Base-by-base conservation (phyloP, 2,113 vertebrate genomes). In the Callionymus lyra region DNA sequence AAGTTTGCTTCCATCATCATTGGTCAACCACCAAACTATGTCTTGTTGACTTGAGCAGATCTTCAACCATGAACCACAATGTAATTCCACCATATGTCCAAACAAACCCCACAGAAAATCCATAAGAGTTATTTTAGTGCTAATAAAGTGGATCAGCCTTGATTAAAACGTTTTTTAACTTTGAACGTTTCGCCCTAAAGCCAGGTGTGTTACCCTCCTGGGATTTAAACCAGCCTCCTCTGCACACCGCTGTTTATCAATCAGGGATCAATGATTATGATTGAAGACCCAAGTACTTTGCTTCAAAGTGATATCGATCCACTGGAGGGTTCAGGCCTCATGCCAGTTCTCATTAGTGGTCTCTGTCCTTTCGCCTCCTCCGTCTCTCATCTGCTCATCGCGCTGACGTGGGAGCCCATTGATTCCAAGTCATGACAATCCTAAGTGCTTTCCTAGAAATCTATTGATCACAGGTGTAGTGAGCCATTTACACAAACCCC, bases 391-490 rank as follows among this genome's bases (percentile, higher is more conserved):
- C 62, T 58, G 47, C 16, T 44, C 31, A 27, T 42, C 41, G 31
- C 36, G 50, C 64, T 64, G 72, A 68, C 18, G 6, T 36, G 27
- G 44, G 50, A 31, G 47, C 32, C 47, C 49, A 38, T 16, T 75
- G 67, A 68, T 74, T 71, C 38, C 44, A 70, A 68, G 58, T 58
- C 67, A 82, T 68, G 76, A 67, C 56, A 47, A 44, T 50, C 52
- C 65, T 70, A 67, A 77, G 66, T 76, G 77, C 70, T 70, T 63
- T 74, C 69, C 80, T 72, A 70, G 76, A 78, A 77, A 71, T 35
- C 13, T 70, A 84, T 82, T 67, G 78, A 84, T 84, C 54, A 48
- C 43, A 57, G 37, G 56, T 56, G 47, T 56, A 56, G 62, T 16
- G 31, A 64, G 57, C 37, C 66, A 58, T 61, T 72, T 64, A 54